Evolutionary conservation across 2,888 invertebrate species (phyloP), one percentile per base, ranked within the genome.

Genomic region (Drosophila testacea): DNA sequence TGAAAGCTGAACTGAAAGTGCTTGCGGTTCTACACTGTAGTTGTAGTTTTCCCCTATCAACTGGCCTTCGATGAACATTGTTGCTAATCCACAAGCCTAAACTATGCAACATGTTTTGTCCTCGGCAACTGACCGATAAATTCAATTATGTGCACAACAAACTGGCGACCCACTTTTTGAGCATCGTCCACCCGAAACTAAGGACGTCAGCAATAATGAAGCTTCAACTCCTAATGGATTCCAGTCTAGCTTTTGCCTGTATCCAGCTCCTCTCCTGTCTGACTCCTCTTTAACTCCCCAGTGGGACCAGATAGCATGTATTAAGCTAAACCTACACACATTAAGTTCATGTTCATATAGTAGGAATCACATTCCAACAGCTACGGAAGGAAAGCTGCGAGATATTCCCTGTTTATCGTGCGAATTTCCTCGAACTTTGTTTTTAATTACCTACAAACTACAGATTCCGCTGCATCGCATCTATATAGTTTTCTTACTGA

Each of bases 181-280:
- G 7, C n/a, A 46, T 11, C 11, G 11, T 6, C 59, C 22, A 13
- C 30, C 51, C 11, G 6, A 27, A 27, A 6, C 41, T 44, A 27
- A 67, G 79, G 69, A 86, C 73, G 83, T 84, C 81, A 79, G 81
- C 81, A 78, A 81, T 84, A 87, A 84, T 85, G 79, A 83, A 88
- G 77, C 79, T 64, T 44, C 71, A 64, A 50, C 63, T 60, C 32
- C 57, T 71, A 69, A 59, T 66, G 13, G 11, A 4, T 27, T 44
- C 0, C 47, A 9, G 6, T 9, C 7, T 2, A 6, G 32, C 32
- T 32, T 32, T 1, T 32, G 32, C 32, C 32, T 32, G 32, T 3
- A 6, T 32, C 32, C 32, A 9, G 2, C 32, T 32, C 7, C 7
- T 32, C 7, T 6, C 7, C 30, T 22, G 22, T 22, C 22, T 22